Conservation (phyloP, 2,113 vertebrate genomes). For the Saimiri boliviensis region DNA sequence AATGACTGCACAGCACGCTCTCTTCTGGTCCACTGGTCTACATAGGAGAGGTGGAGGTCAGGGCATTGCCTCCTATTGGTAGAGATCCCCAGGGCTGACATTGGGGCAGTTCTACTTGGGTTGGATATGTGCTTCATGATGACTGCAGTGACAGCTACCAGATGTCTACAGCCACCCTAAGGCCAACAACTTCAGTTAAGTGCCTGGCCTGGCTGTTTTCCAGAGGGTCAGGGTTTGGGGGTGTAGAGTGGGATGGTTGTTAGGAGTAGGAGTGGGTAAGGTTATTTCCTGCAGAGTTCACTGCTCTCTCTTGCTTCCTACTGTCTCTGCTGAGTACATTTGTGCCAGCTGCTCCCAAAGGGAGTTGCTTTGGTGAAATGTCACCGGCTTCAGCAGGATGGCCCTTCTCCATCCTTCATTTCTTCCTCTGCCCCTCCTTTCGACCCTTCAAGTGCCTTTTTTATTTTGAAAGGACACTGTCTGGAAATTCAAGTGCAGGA, state of each 20-base stretch:
- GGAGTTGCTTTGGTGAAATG: slow-evolving; percentile 71
- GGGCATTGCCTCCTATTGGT: neutral
- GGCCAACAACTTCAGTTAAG: neutral
- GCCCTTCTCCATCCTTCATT: slow-evolving; percentile 52
- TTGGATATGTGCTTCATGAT: neutral
- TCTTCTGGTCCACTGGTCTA: neutral
- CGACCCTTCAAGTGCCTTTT: slow-evolving; percentile 58
- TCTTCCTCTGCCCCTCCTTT: slow-evolving; percentile 41
- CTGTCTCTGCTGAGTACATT: slow-evolving; percentile 57
- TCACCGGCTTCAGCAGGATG: slow-evolving; percentile 60
- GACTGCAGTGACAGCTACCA: neutral
- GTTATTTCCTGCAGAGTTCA: neutral
- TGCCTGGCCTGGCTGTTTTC: neutral
- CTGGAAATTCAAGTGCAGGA: slow-evolving; percentile 70
- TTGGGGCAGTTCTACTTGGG: neutral
- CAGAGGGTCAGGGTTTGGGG: neutral
- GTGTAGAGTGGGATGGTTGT: no score
- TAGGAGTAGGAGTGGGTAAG: neutral
- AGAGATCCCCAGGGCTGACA: neutral
- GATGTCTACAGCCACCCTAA: neutral
- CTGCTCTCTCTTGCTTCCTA: neutral
- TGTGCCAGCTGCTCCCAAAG: slow-evolving; percentile 63
- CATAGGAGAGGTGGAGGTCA: neutral
- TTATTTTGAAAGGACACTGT: slow-evolving; percentile 66
- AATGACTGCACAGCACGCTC: fast-evolving